These are phyloP conservation scores for Lucilia sericata DNA, from an alignment of 1,140 invertebrate species.

Conservation along the genomic window DNA sequence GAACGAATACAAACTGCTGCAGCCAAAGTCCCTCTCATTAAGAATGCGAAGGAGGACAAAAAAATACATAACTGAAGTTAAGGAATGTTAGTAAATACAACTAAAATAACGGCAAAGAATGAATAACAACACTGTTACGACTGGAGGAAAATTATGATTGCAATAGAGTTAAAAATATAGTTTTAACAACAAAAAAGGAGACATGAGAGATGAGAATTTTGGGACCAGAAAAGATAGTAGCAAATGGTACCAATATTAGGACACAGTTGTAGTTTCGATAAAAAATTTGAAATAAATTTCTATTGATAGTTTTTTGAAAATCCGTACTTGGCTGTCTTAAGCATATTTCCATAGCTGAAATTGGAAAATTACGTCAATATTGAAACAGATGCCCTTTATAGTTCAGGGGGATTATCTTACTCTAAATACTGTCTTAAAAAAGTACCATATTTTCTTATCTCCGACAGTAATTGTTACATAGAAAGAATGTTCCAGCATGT, in stretches of 20 bases:
- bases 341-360: too few relatives aligned
- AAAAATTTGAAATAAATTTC: too few relatives aligned
- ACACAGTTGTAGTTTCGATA: too few relatives aligned
- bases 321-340: too few relatives aligned
- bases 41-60: constrained; percentile 9
- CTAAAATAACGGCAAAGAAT: background rate
- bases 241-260: too few relatives aligned
- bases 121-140: too few relatives aligned
- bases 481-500: background rate
- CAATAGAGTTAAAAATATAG: constrained; percentile 1
- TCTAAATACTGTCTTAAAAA: too few relatives aligned
- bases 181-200: constrained; percentile 4
- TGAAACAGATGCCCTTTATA: too few relatives aligned
- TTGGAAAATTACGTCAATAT: too few relatives aligned
- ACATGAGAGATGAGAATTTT: constrained; percentile 1
- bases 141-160: background rate
- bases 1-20: constrained; percentile 26
- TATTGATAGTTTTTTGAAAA: too few relatives aligned
- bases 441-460: too few relatives aligned
- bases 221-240: background rate
- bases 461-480: background rate
- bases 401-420: too few relatives aligned
- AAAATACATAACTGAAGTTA: background rate
- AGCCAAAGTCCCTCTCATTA: constrained; percentile 31
- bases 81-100: constrained; percentile 27